phyloP scores from a whole-genome alignment of 2,888 invertebrate genomes.

The Calliopum simillimum region DNA sequence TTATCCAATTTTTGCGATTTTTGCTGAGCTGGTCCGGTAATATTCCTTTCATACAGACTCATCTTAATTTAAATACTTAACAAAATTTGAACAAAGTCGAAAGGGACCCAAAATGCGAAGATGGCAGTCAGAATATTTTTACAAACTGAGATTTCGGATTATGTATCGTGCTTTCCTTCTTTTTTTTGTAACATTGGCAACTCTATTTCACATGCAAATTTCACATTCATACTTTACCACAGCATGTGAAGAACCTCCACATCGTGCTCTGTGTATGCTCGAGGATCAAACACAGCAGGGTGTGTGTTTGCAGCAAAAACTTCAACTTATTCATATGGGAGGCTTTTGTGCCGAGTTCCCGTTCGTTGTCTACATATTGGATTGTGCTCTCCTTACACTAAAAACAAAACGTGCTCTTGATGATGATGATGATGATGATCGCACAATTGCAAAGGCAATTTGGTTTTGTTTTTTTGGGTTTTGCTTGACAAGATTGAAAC shows the following conservation, averaged over 20 bases:
- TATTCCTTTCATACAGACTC: no score
- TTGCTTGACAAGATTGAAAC: constrained; percentile 62
- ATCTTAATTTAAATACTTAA: no score
- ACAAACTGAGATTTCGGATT: no score
- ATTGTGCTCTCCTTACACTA: not conserved
- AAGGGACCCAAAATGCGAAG: no score
- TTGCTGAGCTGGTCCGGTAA: no score
- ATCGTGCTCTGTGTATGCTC: not conserved
- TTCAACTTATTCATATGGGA: constrained; percentile 22
- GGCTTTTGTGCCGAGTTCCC: not conserved
- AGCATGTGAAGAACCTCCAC: constrained; percentile 22
- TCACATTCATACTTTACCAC: not conserved
- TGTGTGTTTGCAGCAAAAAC: constrained; percentile 50
- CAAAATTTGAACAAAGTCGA: no score
- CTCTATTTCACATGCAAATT: constrained; percentile 11
- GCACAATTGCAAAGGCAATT: constrained; percentile 13
- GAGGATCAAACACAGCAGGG: constrained; percentile 52
- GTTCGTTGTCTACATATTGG: no score
- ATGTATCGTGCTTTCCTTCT: not conserved
- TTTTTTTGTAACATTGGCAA: no score
- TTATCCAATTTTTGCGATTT: no score
- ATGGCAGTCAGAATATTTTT: no score
- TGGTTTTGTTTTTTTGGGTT: not conserved
- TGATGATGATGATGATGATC: constrained; percentile 30
- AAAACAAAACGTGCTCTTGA: constrained; percentile 23